A percentile compares a stretch with the other conserved stretches of the same genome.
These are phyloP conservation scores for Centropus unirufus DNA, from an alignment of 2,113 vertebrate species.

Conservation along the genomic window DNA sequence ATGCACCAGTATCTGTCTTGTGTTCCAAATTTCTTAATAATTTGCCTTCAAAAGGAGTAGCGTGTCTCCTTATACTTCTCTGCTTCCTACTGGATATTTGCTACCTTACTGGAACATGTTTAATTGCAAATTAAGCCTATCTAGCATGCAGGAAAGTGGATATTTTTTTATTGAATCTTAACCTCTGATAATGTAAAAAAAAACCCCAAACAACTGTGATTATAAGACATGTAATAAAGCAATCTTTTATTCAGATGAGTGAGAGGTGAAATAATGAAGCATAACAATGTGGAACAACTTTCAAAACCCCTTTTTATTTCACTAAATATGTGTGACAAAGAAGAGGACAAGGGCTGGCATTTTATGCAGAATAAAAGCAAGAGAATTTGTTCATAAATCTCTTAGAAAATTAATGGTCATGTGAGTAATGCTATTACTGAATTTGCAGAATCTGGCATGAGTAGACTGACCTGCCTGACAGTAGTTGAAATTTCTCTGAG, in stretches of 20 bases:
- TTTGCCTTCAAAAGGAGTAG: not conserved
- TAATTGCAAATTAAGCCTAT: conserved; percentile 7
- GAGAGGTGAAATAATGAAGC: not conserved
- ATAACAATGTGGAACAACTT: not conserved
- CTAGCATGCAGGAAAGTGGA: not conserved
- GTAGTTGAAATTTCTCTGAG: not conserved
- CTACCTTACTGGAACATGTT: conserved; percentile 6
- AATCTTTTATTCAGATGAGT: not conserved
- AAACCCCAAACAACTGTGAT: not conserved
- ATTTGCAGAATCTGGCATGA: not conserved
- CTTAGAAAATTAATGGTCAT: not conserved
- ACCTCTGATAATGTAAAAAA: not conserved
- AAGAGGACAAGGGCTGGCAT: not conserved
- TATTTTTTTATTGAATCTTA: not conserved
- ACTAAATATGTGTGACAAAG: not conserved
- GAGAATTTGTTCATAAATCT: not conserved
- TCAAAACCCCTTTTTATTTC: not conserved
- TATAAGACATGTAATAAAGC: not conserved
- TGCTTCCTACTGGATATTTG: not conserved
- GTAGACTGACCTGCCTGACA: not conserved
- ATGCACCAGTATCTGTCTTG: not conserved
- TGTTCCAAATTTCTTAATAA: not conserved
- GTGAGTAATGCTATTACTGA: not conserved
- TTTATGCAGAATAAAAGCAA: not conserved
- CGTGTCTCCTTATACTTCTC: not conserved